Evolutionary conservation across 1,140 invertebrate genomes (phyloP).

Genomic region (Lethocerus indicus): DNA sequence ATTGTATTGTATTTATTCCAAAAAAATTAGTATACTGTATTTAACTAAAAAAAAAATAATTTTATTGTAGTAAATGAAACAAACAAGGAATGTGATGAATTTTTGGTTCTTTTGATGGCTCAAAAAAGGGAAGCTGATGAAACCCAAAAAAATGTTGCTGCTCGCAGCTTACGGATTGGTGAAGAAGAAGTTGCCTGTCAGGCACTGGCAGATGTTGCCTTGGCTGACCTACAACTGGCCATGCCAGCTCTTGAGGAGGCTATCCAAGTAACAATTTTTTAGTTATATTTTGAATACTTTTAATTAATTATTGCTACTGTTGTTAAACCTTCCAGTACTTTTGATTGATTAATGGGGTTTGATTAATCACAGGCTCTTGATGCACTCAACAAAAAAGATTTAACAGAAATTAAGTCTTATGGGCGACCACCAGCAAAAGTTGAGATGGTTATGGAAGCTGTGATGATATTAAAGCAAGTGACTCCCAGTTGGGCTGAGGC

Average conservation of each 20-base stretch:
- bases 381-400: constrained; percentile 71
- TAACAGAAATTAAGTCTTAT: constrained; percentile 77
- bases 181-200: constrained; percentile 66
- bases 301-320: no score
- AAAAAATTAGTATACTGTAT: no score
- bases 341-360: no score
- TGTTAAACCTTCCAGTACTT: no score
- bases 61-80: constrained; percentile 39
- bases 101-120: constrained; percentile 50
- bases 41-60: no score
- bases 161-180: constrained; percentile 45
- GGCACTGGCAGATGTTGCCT: constrained; percentile 56
- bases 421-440: constrained; percentile 64
- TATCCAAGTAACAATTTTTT: constrained; percentile 34
- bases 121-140: constrained; percentile 66
- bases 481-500: constrained; percentile 73
- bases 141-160: constrained; percentile 46
- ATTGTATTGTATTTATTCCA: no score
- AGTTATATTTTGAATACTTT: no score
- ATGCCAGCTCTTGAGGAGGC: constrained; percentile 72
- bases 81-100: constrained; percentile 56
- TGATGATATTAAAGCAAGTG: constrained; percentile 59
- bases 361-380: constrained; percentile 44
- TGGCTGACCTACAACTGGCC: constrained; percentile 62
- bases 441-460: constrained; percentile 77